Evolutionary conservation across 2,113 vertebrate genomes (phyloP).

Genomic region (Diphyllodes magnificus): DNA sequence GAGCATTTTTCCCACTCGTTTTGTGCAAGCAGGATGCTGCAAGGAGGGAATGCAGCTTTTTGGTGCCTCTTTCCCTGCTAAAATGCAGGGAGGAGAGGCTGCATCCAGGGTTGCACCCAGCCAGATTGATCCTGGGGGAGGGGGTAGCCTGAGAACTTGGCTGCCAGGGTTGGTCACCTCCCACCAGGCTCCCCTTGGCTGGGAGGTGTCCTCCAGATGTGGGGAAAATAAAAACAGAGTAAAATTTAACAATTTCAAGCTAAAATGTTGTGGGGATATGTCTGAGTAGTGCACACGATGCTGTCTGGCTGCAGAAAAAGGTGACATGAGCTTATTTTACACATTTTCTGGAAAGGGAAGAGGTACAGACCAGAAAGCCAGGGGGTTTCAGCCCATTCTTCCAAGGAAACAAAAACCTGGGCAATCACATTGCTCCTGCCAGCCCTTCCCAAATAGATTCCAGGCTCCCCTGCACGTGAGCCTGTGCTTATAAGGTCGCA

Average conservation of each 20-base stretch:
- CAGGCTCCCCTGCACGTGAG: neutral
- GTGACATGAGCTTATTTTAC: neutral
- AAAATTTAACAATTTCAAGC: neutral
- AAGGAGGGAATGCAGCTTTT: neutral
- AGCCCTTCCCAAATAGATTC: neutral
- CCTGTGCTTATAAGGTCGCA: neutral
- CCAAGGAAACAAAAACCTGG: neutral
- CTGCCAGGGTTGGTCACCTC: neutral
- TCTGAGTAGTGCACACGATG: accelerated
- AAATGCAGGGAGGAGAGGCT: neutral
- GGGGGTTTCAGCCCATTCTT: neutral
- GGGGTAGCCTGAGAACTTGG: neutral
- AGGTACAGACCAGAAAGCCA: neutral
- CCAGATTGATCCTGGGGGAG: neutral
- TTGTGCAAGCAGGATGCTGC: neutral
- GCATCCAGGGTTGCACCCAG: neutral
- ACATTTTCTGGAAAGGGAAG: neutral
- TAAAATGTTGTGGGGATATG: neutral
- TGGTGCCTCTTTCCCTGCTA: neutral
- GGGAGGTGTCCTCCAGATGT: neutral
- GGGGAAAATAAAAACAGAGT: neutral
- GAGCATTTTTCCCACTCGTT: accelerated
- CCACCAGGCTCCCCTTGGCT: neutral
- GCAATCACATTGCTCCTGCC: neutral
- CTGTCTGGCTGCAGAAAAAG: neutral